phyloP scores from a whole-genome alignment of 1,140 invertebrate genomes.

The Papilio helenus region DNA sequence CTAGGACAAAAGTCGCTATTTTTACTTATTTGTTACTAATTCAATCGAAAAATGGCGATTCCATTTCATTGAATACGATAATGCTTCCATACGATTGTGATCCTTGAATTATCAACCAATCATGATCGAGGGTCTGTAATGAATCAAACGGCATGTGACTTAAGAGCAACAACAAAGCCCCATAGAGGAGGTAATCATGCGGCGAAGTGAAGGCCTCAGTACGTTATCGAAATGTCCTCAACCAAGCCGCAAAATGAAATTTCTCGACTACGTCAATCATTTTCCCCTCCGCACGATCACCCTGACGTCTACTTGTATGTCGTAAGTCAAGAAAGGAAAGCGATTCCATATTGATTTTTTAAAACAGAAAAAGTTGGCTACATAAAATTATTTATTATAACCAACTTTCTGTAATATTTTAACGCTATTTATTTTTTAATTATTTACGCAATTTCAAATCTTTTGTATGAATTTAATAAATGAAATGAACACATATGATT shows the following conservation, averaged over 20 bases:
- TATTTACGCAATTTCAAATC: no score
- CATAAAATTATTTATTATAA: no score
- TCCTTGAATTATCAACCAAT: conserved; percentile 53
- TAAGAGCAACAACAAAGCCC: conserved; percentile 63
- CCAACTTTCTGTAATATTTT: no score
- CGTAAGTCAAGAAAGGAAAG: background rate
- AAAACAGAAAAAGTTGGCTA: no score
- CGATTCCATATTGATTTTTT: background rate
- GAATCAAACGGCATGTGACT: conserved; percentile 67
- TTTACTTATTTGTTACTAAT: conserved; percentile 36
- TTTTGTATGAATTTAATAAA: no score
- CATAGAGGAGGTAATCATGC: conserved; percentile 67
- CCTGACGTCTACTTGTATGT: conserved; percentile 36
- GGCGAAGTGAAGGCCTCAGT: conserved; percentile 57
- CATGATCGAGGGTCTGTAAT: conserved; percentile 57
- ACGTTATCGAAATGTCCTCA: conserved; percentile 73
- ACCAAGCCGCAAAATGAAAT: conserved; percentile 82
- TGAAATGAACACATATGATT: no score
- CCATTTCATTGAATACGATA: conserved; percentile 9
- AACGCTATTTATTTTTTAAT: no score
- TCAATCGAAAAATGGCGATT: conserved; percentile 18
- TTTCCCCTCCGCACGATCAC: conserved; percentile 68
- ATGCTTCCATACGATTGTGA: conserved; percentile 40
- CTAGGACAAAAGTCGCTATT: background rate
- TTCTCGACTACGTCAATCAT: conserved; percentile 79